Percentiles rank a stretch among this genome's conserved stretches.
These are phyloP conservation scores for Borostomias antarcticus DNA, from an alignment of 2,797 vertebrate species.

Conservation along the genomic window DNA sequence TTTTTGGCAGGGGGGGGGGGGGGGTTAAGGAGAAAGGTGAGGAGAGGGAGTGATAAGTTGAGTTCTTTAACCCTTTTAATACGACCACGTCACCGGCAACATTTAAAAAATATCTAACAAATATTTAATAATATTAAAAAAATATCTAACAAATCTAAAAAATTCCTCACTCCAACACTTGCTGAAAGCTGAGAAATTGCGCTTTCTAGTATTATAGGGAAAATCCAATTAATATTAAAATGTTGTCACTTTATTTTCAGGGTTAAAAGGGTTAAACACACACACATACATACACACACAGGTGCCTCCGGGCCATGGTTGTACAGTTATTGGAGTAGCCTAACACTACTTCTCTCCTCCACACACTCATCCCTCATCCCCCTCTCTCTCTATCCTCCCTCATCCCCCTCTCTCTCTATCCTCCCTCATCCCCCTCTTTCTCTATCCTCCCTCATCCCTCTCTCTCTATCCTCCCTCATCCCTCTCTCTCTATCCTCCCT, in stretches of 20 bases:
- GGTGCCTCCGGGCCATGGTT: not conserved
- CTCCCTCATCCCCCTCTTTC: no score
- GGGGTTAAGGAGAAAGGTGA: not conserved
- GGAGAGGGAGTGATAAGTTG: not conserved
- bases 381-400: constrained; percentile 8
- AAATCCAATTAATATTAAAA: not conserved
- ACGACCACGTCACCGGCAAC: no score
- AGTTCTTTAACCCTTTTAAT: no score
- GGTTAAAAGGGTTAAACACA: no score
- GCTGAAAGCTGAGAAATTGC: no score
- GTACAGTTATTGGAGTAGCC: not conserved
- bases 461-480: no score
- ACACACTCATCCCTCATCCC: constrained; percentile 1
- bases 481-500: not conserved
- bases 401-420: not conserved
- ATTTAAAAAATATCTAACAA: no score
- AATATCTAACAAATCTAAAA: no score
- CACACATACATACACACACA: not conserved
- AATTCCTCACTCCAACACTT: no score
- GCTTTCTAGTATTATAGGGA: no score
- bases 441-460: not conserved
- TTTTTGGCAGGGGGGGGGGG: no score
- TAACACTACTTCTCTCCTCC: not conserved
- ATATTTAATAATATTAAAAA: no score
- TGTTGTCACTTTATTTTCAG: not conserved